Evolutionary conservation across 2,113 vertebrate genomes (phyloP), one percentile per base, ranked within the genome.

Genomic region (Pedionomus torquatus): DNA sequence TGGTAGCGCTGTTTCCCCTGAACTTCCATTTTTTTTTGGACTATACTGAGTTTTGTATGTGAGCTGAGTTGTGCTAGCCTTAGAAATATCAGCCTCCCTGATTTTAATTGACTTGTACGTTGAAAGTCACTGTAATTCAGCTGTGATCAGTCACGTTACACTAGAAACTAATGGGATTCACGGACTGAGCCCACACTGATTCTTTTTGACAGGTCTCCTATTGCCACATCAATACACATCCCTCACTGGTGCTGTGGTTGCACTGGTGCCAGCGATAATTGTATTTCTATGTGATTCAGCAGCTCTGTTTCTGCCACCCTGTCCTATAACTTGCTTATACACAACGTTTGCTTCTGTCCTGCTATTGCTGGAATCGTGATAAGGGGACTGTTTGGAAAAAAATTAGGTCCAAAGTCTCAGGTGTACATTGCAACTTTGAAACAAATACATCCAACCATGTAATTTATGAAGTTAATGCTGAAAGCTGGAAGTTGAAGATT

Each of bases 121-220:
- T 92, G 92, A 26, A 93, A 95, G 88, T 75, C 51, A 51, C 78
- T 84, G 75, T 90, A 95, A 86, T 92, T 94, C 71, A 81, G 61
- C 69, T 89, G 72, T 88, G 90, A 93, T 92, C 55, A 71, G 76
- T 81, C 61, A 44, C 37, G 57, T 95, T 95, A 79, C 6, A 18
- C 43, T 71, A 77, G 80, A 86, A 72, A 82, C 74, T 92, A 94
- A 89, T 64, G 65, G 76, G 65, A 87, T 85, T 90, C 64, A 15
- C 16, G 49, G 64, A 14, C 68, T 77, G 64, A 17, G 9, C 20
- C 61, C 77, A 76, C 76, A 49, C 86, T 95, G 94, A 97, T 94
- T 58, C 72, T 89, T 93, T 95, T 43, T 97, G 96, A 95, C 92
- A 95, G 90, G 43, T 96, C 74, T 90, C 39, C 85, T 94, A 64